phyloP scores from a whole-genome alignment of 2,888 invertebrate species.

The Leptopilina myrica region DNA sequence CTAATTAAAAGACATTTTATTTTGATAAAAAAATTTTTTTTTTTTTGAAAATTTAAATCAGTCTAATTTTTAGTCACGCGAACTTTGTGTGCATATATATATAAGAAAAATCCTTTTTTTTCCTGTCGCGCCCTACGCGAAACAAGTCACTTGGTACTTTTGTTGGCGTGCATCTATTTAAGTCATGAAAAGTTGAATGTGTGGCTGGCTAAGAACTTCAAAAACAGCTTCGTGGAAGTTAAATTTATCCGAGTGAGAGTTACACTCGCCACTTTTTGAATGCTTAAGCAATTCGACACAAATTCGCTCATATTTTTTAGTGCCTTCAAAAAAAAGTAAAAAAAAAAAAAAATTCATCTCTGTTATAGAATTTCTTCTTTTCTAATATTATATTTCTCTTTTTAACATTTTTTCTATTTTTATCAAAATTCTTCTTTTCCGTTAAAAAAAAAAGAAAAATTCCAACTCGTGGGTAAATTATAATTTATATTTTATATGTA shows the following conservation, averaged over 20 bases:
- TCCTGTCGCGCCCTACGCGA: slow-evolving; percentile 41
- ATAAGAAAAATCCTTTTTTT: slow-evolving; percentile 15
- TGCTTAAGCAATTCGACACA: slow-evolving; percentile 9
- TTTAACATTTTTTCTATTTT: too few species aligned
- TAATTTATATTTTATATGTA: too few species aligned
- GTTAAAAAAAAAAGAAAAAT: too few species aligned
- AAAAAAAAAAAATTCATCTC: not conserved
- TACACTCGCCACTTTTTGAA: not conserved
- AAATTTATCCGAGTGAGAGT: slow-evolving; percentile 62
- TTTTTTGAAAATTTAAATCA: too few species aligned
- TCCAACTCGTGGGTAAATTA: too few species aligned
- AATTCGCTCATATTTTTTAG: slow-evolving; percentile 3
- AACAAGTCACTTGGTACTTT: slow-evolving; percentile 51
- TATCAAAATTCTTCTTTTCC: too few species aligned
- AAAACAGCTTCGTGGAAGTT: slow-evolving; percentile 63
- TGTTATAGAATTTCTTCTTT: not conserved
- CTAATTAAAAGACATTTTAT: too few species aligned
- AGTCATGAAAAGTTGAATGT: slow-evolving; percentile 66
- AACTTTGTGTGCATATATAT: slow-evolving; percentile 32
- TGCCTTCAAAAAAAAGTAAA: not conserved
- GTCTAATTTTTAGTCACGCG: not conserved
- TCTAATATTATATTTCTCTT: not conserved
- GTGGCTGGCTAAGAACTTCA: slow-evolving; percentile 59
- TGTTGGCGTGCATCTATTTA: slow-evolving; percentile 70
- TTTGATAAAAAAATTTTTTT: too few species aligned